Evolutionary conservation across 2,113 vertebrate species (phyloP).

Genomic region (Syngnathoides biaculeatus): DNA sequence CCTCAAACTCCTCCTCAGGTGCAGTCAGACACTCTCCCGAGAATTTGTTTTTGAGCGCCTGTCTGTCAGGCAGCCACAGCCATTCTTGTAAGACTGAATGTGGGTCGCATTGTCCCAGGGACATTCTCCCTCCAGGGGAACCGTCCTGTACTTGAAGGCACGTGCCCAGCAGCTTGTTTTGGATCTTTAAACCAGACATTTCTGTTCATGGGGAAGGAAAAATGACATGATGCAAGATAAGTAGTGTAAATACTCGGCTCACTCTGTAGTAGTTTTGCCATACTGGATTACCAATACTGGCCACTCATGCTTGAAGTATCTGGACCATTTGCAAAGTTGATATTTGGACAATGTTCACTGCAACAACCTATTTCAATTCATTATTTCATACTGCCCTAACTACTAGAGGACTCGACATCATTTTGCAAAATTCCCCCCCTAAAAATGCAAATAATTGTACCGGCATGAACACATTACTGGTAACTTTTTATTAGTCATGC

Average conservation of each 20-base stretch:
- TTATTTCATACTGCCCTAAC: too few species aligned
- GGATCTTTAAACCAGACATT: conserved; percentile 71
- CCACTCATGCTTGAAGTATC: too few species aligned
- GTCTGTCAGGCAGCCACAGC: conserved; percentile 61
- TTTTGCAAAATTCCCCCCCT: too few species aligned
- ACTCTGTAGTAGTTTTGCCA: too few species aligned
- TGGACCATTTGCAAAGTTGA: too few species aligned
- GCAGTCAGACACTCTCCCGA: conserved; percentile 73
- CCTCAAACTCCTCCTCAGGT: conserved; percentile 47
- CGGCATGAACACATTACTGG: too few species aligned
- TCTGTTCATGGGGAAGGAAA: conserved; percentile 33
- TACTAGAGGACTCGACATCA: too few species aligned
- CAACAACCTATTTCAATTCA: too few species aligned
- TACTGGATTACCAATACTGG: too few species aligned
- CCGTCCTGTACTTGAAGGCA: conserved; percentile 64
- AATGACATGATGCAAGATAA: neutral
- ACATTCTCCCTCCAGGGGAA: conserved; percentile 33
- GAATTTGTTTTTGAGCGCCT: conserved; percentile 62
- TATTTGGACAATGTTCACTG: too few species aligned
- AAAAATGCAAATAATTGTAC: too few species aligned
- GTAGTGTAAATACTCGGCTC: neutral
- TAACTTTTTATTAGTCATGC: too few species aligned
- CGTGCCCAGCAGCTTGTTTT: conserved; percentile 73
- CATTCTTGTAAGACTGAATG: conserved; percentile 67
- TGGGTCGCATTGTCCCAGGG: conserved; percentile 63